phyloP scores from a whole-genome alignment of 1,140 invertebrate species.

The Chironomus striatipennis region DNA sequence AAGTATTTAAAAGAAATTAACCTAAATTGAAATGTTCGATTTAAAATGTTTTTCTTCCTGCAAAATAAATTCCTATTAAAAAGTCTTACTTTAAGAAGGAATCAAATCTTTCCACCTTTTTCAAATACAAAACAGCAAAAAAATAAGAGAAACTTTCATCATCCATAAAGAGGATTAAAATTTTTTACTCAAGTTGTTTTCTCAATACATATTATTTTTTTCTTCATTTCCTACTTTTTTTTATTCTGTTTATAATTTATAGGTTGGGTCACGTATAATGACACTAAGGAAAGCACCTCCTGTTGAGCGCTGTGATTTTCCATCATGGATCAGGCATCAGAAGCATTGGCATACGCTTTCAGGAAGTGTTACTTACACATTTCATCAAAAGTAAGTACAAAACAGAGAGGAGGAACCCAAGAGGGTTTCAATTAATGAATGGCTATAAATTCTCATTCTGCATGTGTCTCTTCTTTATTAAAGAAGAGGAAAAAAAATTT shows the following conservation, averaged over 20 bases:
- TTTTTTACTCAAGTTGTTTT: slow-evolving; percentile 18
- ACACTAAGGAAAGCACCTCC: slow-evolving; percentile 37
- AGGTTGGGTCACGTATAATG: slow-evolving; percentile 41
- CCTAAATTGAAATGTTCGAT: no score
- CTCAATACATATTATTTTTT: background rate
- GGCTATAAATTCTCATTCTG: background rate
- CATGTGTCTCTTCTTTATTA: background rate
- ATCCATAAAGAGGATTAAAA: background rate
- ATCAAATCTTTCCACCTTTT: background rate
- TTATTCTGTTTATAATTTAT: slow-evolving; percentile 8
- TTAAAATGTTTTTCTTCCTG: no score
- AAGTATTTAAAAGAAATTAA: background rate
- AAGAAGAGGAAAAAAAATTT: background rate
- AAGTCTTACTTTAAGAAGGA: no score
- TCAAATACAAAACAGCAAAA: background rate
- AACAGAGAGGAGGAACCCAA: background rate
- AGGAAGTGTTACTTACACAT: slow-evolving; percentile 39
- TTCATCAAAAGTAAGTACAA: slow-evolving; percentile 40
- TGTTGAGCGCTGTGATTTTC: slow-evolving; percentile 40
- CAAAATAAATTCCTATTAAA: no score
- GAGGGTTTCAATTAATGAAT: background rate
- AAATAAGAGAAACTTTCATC: background rate
- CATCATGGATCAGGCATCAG: slow-evolving; percentile 39
- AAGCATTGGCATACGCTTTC: slow-evolving; percentile 40
- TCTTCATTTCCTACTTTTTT: slow-evolving; percentile 19